phyloP scores from a whole-genome alignment of 2,797 vertebrate species.

The Bovichtus variegatus region DNA sequence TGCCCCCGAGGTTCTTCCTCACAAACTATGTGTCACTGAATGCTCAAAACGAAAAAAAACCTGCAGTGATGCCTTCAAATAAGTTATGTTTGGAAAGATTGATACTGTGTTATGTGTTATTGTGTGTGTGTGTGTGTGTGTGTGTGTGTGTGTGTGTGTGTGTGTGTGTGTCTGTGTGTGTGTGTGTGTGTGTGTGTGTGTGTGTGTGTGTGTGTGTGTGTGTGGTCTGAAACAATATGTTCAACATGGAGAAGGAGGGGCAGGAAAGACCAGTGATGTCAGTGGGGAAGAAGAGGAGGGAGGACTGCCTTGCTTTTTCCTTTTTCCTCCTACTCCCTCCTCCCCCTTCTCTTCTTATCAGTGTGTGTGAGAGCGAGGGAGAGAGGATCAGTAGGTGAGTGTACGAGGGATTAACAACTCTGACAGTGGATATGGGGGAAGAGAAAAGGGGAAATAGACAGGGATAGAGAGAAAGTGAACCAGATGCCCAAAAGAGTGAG shows the following conservation, averaged over 20 bases:
- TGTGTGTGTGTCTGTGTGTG: too few species aligned
- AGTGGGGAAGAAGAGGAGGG: slow-evolving; percentile 80
- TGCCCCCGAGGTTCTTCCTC: too few species aligned
- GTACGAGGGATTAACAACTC: slow-evolving; percentile 39
- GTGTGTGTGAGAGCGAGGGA: slow-evolving; percentile 10
- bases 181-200: too few species aligned
- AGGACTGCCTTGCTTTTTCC: slow-evolving; percentile 77
- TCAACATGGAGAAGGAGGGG: slow-evolving; percentile 76
- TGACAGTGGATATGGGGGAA: slow-evolving; percentile 44
- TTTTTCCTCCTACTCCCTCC: slow-evolving; percentile 48
- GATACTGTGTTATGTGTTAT: too few species aligned
- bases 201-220: too few species aligned
- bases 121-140: too few species aligned
- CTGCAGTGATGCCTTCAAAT: too few species aligned
- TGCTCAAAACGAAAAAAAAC: too few species aligned
- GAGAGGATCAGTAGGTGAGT: slow-evolving; percentile 44
- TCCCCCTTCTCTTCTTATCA: slow-evolving; percentile 58
- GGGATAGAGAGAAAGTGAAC: slow-evolving; percentile 1
- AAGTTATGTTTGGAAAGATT: too few species aligned
- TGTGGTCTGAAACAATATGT: slow-evolving; percentile 66
- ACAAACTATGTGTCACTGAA: too few species aligned
- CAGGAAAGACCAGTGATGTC: slow-evolving; percentile 87
- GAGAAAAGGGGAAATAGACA: slow-evolving; percentile 24
- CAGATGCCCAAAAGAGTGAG: background rate
- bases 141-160: too few species aligned